Conservation (phyloP, 1,140 invertebrate genomes). For the Geopemphigus sp. region DNA sequence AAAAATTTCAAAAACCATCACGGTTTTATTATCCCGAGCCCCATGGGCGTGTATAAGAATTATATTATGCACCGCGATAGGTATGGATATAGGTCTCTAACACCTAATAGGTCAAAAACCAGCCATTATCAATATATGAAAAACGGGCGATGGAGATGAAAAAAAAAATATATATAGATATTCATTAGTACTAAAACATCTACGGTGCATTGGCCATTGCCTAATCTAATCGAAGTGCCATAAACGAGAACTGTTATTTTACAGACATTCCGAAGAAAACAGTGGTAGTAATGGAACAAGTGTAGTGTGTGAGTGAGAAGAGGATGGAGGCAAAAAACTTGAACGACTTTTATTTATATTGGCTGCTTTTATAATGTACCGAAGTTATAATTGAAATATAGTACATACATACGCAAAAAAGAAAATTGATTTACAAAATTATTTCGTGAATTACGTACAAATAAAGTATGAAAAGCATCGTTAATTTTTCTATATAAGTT, state of each 20-base stretch:
- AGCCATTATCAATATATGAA: background rate
- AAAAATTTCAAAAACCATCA: background rate
- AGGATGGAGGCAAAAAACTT: background rate
- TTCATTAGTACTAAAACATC: slow-evolving; percentile 41
- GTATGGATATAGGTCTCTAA: background rate
- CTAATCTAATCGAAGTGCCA: slow-evolving; percentile 4
- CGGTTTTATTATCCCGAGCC: background rate
- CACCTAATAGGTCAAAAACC: slow-evolving; percentile 26
- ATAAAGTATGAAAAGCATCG: background rate
- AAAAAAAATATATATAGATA: no score
- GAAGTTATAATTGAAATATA: background rate
- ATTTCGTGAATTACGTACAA: background rate
- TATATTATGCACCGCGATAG: background rate
- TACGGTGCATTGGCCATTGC: slow-evolving; percentile 19
- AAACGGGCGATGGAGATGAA: background rate
- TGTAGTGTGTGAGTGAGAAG: no score
- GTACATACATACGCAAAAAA: background rate
- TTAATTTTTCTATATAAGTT: background rate
- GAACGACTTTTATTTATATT: background rate
- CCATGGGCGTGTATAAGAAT: background rate
- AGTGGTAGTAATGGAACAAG: background rate
- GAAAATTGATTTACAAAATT: slow-evolving; percentile 26
- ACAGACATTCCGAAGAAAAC: background rate
- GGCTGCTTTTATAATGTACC: background rate
- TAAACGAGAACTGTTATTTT: slow-evolving; percentile 39